Conservation (phyloP, 1,140 invertebrate genomes). For the Dolichoris vasculosae region DNA sequence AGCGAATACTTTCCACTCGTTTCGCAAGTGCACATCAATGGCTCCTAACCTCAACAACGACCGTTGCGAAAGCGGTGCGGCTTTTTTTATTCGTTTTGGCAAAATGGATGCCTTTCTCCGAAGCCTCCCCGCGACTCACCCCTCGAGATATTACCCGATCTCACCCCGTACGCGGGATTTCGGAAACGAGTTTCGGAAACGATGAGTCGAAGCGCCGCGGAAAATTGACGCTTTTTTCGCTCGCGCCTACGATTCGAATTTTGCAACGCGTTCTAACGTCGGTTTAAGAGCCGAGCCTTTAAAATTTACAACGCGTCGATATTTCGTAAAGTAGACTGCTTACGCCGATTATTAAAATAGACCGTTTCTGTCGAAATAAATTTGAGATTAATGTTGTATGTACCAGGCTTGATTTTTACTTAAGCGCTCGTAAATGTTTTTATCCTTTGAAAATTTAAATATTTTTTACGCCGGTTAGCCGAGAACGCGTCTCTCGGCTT, state of each 20-base stretch:
- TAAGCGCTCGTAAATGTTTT: not conserved
- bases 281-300: not conserved
- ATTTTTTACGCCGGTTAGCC: not conserved
- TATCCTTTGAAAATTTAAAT: not conserved
- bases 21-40: slow-evolving; percentile 12
- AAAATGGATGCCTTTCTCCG: slow-evolving; percentile 22
- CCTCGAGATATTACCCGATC: no score
- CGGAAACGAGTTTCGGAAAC: no score
- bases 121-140: no score
- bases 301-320: not conserved
- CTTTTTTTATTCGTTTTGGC: not conserved
- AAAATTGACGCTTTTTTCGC: no score
- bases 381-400: not conserved
- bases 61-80: not conserved
- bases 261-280: not conserved
- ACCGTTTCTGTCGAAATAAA: not conserved
- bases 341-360: not conserved
- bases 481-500: not conserved
- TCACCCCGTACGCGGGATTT: not conserved
- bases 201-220: no score
- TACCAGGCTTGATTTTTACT: not conserved
- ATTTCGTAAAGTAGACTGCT: no score
- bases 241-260: not conserved
- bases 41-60: not conserved
- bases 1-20: slow-evolving; percentile 13